Evolutionary conservation across 2,113 vertebrate genomes (phyloP).

Genomic region (Chloropsis cyanopogon): DNA sequence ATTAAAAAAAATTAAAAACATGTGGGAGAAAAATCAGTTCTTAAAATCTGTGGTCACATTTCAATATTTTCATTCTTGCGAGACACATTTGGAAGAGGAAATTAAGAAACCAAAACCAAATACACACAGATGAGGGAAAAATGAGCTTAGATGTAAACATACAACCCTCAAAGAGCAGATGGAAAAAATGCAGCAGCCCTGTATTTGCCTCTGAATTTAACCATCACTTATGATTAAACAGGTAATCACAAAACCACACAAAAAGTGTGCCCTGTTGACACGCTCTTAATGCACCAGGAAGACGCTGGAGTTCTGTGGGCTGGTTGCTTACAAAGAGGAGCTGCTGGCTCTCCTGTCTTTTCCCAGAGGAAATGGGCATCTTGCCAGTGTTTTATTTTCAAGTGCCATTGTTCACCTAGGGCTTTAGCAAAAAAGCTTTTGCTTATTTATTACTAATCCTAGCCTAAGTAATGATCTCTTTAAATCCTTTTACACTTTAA

Average conservation of each 20-base stretch:
- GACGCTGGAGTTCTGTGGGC: conserved; percentile 1
- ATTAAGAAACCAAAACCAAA: conserved; percentile 25
- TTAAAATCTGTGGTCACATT: background rate
- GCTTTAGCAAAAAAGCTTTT: conserved; percentile 61
- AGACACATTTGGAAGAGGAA: conserved; percentile 9
- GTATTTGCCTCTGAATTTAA: conserved; percentile 65
- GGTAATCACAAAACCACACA: conserved; percentile 66
- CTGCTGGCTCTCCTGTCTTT: conserved; percentile 35
- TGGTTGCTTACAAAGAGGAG: conserved; percentile 67
- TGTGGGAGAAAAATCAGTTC: background rate
- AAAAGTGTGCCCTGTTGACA: conserved; percentile 53
- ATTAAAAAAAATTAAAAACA: conserved; percentile 8
- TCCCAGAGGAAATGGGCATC: conserved; percentile 72
- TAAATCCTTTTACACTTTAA: conserved; percentile 59
- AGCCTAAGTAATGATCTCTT: conserved; percentile 61
- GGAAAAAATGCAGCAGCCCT: background rate
- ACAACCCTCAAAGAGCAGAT: background rate
- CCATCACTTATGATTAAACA: conserved; percentile 61
- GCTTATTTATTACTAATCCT: conserved; percentile 70
- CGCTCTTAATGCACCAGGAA: conserved; percentile 62
- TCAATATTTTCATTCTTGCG: background rate
- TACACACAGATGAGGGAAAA: background rate
- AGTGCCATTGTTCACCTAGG: conserved; percentile 74
- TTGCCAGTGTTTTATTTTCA: conserved; percentile 73
- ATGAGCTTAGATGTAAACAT: background rate